phyloP scores from a whole-genome alignment of 1,140 invertebrate species.

The Phthorimaea operculella region DNA sequence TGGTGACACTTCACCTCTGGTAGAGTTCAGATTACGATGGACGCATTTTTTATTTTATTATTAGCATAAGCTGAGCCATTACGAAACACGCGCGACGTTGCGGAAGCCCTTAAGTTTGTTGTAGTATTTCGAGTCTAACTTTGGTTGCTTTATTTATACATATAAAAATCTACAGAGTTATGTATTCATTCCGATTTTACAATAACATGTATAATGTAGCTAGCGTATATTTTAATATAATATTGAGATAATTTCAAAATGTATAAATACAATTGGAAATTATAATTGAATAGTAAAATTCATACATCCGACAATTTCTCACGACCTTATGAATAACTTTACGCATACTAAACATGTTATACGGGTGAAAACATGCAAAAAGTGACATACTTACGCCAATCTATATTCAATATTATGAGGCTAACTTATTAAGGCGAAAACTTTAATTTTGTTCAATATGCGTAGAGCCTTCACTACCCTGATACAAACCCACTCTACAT shows the following conservation, averaged over 20 bases:
- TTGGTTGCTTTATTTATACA: constrained; percentile 27
- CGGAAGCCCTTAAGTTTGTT: constrained; percentile 33
- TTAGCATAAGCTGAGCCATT: too few relatives aligned
- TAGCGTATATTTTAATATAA: constrained; percentile 41
- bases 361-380: too few relatives aligned
- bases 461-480: not conserved
- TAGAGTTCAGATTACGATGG: too few relatives aligned
- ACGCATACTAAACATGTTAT: not conserved
- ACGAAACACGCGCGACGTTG: constrained; percentile 11
- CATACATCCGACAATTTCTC: not conserved
- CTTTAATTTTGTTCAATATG: not conserved
- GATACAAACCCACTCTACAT: not conserved
- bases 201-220: constrained; percentile 20
- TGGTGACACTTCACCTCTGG: too few relatives aligned
- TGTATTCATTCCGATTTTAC: not conserved
- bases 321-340: not conserved
- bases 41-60: too few relatives aligned
- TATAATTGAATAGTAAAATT: constrained; percentile 9
- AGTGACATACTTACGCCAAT: too few relatives aligned
- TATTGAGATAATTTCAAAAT: constrained; percentile 9
- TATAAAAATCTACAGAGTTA: constrained; percentile 4
- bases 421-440: too few relatives aligned
- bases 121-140: constrained; percentile 44
- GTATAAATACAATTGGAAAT: not conserved
- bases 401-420: too few relatives aligned